phyloP scores from a whole-genome alignment of 2,113 vertebrate species.

The Ictidomys tridecemlineatus region DNA sequence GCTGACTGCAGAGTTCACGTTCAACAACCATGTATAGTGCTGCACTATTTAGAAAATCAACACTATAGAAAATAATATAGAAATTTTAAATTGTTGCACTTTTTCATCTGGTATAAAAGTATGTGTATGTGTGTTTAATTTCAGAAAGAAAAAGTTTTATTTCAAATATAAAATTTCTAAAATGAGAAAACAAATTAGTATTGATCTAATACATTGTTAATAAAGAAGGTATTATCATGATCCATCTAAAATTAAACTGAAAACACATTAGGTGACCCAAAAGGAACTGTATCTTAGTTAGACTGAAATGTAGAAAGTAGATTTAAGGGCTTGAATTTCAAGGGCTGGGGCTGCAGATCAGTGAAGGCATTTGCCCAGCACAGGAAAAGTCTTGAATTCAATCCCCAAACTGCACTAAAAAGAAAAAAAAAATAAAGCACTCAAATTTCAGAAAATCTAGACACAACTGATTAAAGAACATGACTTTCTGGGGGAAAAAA shows the following conservation, averaged over 20 bases:
- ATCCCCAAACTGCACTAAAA: background rate
- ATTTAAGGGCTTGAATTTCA: constrained; percentile 16
- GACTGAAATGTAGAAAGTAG: constrained; percentile 19
- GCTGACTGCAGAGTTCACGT: background rate
- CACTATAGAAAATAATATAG: background rate
- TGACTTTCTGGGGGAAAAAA: background rate
- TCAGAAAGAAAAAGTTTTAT: background rate
- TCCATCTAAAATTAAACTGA: background rate
- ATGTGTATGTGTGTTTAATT: background rate
- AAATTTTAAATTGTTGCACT: constrained; percentile 3
- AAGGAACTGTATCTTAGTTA: background rate
- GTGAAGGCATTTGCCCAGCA: background rate
- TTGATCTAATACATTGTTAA: background rate
- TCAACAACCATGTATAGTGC: background rate
- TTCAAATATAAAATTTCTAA: constrained; percentile 22
- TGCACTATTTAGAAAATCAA: background rate
- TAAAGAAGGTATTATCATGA: background rate
- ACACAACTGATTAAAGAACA: background rate
- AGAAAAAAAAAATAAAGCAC: background rate
- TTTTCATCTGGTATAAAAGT: background rate
- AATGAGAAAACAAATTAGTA: background rate
- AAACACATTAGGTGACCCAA: background rate
- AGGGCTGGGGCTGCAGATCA: background rate
- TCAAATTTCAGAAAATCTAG: constrained; percentile 30
- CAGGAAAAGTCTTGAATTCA: background rate